Evolutionary conservation across 2,113 vertebrate species (phyloP).

Genomic region (Tetraodon nigroviridis): DNA sequence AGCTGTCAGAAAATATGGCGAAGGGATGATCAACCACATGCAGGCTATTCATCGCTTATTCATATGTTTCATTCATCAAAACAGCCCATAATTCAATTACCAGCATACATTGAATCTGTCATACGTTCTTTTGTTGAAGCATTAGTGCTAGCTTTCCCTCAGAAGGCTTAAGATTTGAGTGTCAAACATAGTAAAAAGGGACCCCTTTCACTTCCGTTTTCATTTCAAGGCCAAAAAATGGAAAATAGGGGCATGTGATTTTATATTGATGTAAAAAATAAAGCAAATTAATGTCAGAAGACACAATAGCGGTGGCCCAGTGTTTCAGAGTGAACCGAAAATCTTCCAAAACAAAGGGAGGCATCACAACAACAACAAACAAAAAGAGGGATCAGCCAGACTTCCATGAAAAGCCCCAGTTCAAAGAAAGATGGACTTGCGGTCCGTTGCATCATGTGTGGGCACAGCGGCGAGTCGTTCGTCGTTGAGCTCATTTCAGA

Average conservation of each 20-base stretch:
- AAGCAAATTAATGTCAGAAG: constrained; percentile 20
- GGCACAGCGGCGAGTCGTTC: constrained; percentile 59
- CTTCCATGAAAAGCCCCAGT: constrained; percentile 70
- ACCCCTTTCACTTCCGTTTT: too few relatives aligned
- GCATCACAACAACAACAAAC: constrained; percentile 7
- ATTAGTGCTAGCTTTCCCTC: too few relatives aligned
- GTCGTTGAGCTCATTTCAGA: constrained; percentile 50
- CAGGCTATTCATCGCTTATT: too few relatives aligned
- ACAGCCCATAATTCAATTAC: too few relatives aligned
- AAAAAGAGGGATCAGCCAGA: constrained; percentile 63
- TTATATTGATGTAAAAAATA: not conserved
- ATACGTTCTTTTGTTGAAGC: too few relatives aligned
- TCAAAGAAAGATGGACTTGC: constrained; percentile 75
- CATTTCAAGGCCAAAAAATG: too few relatives aligned
- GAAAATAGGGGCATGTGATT: not conserved
- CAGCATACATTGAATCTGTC: too few relatives aligned
- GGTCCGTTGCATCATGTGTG: constrained; percentile 74
- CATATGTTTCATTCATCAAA: too few relatives aligned
- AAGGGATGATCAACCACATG: too few relatives aligned
- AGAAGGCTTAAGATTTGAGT: too few relatives aligned
- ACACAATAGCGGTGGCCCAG: not conserved
- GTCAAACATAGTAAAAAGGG: too few relatives aligned
- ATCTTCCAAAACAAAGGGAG: not conserved
- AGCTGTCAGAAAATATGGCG: not conserved
- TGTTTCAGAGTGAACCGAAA: not conserved